Percentiles rank a stretch among this genome's conserved stretches.
phyloP scores from a whole-genome alignment of 2,797 vertebrate genomes.

The Ctenopoma kingsleyae region DNA sequence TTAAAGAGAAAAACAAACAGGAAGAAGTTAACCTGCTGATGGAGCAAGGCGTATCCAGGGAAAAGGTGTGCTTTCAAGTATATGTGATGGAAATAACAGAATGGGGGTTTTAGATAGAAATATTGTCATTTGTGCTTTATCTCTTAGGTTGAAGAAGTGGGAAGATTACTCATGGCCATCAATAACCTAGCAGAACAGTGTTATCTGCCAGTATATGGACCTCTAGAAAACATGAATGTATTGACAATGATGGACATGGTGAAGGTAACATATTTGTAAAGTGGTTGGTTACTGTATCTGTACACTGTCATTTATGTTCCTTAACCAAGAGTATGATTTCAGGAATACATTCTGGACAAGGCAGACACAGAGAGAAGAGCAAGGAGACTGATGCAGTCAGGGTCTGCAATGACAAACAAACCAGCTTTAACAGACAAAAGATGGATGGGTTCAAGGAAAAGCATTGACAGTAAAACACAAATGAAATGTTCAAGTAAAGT shows the following conservation, averaged over 20 bases:
- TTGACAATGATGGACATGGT: constrained; percentile 83
- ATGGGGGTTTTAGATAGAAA: background rate
- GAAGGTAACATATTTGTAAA: constrained; percentile 74
- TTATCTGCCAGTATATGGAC: constrained; percentile 70
- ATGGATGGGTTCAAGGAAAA: constrained; percentile 53
- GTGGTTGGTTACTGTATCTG: background rate
- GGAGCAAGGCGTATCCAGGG: constrained; percentile 74
- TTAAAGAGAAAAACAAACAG: constrained; percentile 77
- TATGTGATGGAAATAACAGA: background rate
- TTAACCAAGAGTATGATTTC: constrained; percentile 22
- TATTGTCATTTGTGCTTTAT: constrained; percentile 13
- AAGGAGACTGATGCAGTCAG: constrained; percentile 50
- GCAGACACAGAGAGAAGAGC: constrained; percentile 71
- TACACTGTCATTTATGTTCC: background rate
- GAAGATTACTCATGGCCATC: constrained; percentile 76
- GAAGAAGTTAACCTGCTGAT: constrained; percentile 69
- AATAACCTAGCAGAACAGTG: constrained; percentile 84
- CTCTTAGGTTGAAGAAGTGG: constrained; percentile 76
- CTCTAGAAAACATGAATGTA: constrained; percentile 66
- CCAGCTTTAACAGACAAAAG: constrained; percentile 58
- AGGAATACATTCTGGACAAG: constrained; percentile 87
- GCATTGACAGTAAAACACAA: constrained; percentile 65
- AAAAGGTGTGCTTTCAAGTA: constrained; percentile 73
- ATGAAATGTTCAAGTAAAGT: constrained; percentile 77
- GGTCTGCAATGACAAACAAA: constrained; percentile 45